These are phyloP conservation scores for Deilephila elpenor DNA, from an alignment of 2,888 invertebrate species.

Conservation along the genomic window DNA sequence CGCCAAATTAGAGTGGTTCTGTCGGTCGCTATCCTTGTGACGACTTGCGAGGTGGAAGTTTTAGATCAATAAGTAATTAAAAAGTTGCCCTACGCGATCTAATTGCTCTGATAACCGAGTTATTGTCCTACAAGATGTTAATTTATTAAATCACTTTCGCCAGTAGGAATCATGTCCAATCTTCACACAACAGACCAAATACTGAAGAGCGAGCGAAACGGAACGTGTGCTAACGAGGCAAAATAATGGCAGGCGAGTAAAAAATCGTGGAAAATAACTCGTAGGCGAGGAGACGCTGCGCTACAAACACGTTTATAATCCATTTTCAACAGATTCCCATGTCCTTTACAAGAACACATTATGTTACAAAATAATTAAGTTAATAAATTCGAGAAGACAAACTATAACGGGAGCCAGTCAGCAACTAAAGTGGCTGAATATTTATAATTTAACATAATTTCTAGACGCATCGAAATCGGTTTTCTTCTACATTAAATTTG, in stretches of 20 bases:
- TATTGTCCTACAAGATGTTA: too few species aligned
- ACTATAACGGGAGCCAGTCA: neutral
- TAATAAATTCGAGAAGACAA: neutral
- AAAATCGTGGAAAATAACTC: neutral
- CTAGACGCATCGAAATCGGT: neutral
- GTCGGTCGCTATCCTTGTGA: too few species aligned
- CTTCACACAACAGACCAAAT: neutral
- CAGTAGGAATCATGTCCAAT: neutral
- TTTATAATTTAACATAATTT: neutral
- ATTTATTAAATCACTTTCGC: neutral
- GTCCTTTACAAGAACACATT: neutral
- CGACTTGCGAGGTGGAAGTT: too few species aligned
- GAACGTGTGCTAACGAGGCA: neutral
- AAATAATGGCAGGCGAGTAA: neutral
- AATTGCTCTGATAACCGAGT: too few species aligned
- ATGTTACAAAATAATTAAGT: neutral
- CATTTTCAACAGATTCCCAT: neutral
- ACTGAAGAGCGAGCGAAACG: neutral
- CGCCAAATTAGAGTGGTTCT: too few species aligned
- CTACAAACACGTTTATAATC: neutral
- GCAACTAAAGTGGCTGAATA: neutral
- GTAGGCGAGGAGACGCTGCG: neutral
- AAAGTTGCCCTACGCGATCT: too few species aligned
- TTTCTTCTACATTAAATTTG: neutral
- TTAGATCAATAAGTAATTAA: too few species aligned